These are phyloP conservation scores for Phyllopteryx taeniolatus DNA, from an alignment of 2,113 vertebrate genomes.

Conservation along the genomic window DNA sequence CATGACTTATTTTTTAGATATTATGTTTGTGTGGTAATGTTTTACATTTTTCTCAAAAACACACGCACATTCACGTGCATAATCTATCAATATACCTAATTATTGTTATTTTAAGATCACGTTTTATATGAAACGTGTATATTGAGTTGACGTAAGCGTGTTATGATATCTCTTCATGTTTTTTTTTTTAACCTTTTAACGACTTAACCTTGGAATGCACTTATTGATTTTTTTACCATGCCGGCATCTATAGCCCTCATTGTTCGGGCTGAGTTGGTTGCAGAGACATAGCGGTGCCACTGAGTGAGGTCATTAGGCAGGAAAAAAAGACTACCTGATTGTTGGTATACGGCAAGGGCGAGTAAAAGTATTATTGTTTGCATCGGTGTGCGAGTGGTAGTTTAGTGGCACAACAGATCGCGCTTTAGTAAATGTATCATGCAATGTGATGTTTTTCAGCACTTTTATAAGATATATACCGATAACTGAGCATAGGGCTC, in stretches of 20 bases:
- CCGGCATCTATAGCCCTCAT: conserved; percentile 48
- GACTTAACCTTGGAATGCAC: conserved; percentile 65
- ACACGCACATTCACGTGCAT: too few relatives aligned
- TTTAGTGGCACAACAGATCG: too few relatives aligned
- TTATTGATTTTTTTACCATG: conserved; percentile 65
- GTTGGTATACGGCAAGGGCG: not conserved
- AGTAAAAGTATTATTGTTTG: too few relatives aligned
- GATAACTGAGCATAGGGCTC: too few relatives aligned
- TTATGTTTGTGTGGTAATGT: too few relatives aligned
- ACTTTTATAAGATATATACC: too few relatives aligned
- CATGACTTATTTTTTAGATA: too few relatives aligned
- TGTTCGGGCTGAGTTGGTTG: conserved; percentile 44
- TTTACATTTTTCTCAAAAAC: too few relatives aligned
- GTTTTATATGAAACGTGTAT: not conserved
- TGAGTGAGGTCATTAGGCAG: conserved; percentile 28
- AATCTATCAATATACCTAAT: too few relatives aligned
- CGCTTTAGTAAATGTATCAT: too few relatives aligned
- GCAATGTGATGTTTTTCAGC: too few relatives aligned
- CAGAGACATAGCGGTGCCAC: conserved; percentile 65
- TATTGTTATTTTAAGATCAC: not conserved
- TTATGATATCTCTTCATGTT: not conserved
- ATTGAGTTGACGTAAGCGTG: not conserved
- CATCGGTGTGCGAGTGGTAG: too few relatives aligned
- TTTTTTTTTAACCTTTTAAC: conserved; percentile 38
- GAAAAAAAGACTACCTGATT: conserved; percentile 1